A percentile compares a stretch with the other conserved stretches of the same genome.
phyloP scores from a whole-genome alignment of 2,113 vertebrate species.

The Platysteira castanea region DNA sequence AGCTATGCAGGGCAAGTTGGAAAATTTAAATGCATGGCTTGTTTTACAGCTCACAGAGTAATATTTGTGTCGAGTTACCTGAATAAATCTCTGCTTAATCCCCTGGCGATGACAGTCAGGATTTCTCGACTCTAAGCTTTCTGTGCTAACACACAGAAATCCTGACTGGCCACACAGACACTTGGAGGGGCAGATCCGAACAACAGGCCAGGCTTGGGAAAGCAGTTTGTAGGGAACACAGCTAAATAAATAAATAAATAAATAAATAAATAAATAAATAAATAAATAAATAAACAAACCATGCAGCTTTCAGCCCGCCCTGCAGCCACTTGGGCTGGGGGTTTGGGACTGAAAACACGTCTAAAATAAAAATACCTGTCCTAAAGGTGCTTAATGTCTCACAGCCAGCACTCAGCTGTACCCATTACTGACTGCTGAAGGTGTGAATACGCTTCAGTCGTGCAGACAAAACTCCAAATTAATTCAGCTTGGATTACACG shows the following conservation, averaged over 20 bases:
- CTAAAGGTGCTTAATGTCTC: background rate
- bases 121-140: background rate
- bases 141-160: background rate
- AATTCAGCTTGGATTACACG: background rate
- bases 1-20: background rate
- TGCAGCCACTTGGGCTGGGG: background rate
- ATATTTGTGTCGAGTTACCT: conserved; percentile 35
- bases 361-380: background rate
- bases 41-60: background rate
- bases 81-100: conserved; percentile 42
- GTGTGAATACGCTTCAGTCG: background rate
- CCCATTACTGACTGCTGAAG: background rate
- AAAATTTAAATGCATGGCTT: background rate
- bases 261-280: too few species aligned
- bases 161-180: background rate
- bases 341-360: background rate
- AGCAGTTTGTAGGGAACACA: background rate
- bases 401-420: background rate
- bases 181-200: background rate
- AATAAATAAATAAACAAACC: background rate
- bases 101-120: conserved; percentile 4
- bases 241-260: background rate
- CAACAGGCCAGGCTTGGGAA: background rate
- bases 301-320: background rate
- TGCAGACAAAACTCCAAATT: background rate